Evolutionary conservation across 2,888 invertebrate genomes (phyloP).

Genomic region (Scaptomyza reducta): DNA sequence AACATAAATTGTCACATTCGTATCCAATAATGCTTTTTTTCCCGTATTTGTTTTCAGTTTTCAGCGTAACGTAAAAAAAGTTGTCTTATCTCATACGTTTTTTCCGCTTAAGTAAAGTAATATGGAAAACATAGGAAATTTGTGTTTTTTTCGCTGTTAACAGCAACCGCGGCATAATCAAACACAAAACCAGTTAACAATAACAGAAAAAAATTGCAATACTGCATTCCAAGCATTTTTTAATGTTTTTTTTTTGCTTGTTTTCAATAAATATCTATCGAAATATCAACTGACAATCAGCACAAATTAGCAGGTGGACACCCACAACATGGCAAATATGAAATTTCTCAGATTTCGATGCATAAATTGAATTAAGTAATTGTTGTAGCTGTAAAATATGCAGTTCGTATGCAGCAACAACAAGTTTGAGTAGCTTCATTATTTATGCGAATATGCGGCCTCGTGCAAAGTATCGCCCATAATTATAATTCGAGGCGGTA

Average conservation of each 20-base stretch:
- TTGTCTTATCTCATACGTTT: conserved; percentile 16
- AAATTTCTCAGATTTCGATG: conserved; percentile 28
- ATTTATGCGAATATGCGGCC: conserved; percentile 69
- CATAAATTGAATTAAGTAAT: conserved; percentile 58
- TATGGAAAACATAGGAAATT: conserved; percentile 7
- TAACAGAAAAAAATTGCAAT: neutral
- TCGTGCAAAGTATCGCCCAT: conserved; percentile 42
- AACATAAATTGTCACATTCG: conserved; percentile 35
- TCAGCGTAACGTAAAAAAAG: conserved; percentile 5
- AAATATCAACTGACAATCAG: conserved; percentile 23
- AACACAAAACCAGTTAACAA: conserved; percentile 16
- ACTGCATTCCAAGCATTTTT: conserved; percentile 46
- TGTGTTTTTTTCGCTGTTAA: conserved; percentile 23
- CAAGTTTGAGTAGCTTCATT: conserved; percentile 36
- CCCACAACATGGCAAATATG: conserved; percentile 39
- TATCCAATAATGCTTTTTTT: conserved; percentile 7
- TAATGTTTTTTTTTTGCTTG: conserved; percentile 32
- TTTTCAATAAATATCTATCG: conserved; percentile 11
- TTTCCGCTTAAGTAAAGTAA: neutral
- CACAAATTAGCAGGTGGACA: conserved; percentile 56
- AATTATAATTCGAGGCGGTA: conserved; percentile 38
- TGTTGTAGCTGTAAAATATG: conserved; percentile 18
- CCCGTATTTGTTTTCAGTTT: conserved; percentile 30
- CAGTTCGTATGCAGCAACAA: neutral
- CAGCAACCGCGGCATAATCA: conserved; percentile 11